These are phyloP conservation scores for Spilogale gracilis DNA, from an alignment of 2,113 vertebrate genomes.

Conservation along the genomic window DNA sequence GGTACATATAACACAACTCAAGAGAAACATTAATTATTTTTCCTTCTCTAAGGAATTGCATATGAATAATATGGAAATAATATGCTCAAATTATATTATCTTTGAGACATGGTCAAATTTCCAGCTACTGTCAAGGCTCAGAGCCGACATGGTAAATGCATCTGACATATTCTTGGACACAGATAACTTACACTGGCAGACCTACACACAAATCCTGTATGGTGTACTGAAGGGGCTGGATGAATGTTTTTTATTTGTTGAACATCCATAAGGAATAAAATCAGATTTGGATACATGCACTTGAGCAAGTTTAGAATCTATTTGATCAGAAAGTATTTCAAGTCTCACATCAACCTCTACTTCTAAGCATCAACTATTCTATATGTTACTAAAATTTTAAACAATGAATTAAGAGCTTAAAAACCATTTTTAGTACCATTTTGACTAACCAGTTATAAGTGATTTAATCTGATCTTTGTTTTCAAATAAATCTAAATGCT, in stretches of 20 bases:
- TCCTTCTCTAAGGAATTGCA: conserved; percentile 53
- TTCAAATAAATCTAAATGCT: conserved; percentile 52
- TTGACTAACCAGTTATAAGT: not conserved
- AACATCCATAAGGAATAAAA: conserved; percentile 47
- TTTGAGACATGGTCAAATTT: conserved; percentile 78
- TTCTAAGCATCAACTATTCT: conserved; percentile 29
- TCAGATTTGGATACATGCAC: conserved; percentile 23
- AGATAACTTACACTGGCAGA: conserved; percentile 21
- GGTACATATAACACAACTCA: not conserved
- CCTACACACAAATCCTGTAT: not conserved
- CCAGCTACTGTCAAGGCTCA: conserved; percentile 68
- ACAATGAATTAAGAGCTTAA: conserved; percentile 14
- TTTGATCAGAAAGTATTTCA: conserved; percentile 47
- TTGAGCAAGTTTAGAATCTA: conserved; percentile 56
- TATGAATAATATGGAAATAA: conserved; percentile 72
- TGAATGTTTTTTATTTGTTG: conserved; percentile 10
- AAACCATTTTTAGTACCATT: conserved; percentile 42
- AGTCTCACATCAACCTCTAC: conserved; percentile 6
- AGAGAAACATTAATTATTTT: conserved; percentile 57
- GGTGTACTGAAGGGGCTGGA: conserved; percentile 41
- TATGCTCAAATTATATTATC: conserved; percentile 65
- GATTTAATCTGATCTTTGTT: conserved; percentile 47
- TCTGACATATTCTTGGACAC: conserved; percentile 63
- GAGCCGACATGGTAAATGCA: conserved; percentile 59
- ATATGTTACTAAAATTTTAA: conserved; percentile 53